These are phyloP conservation scores for Xenentodon cancila DNA, from an alignment of 2,797 vertebrate genomes.

Conservation along the genomic window DNA sequence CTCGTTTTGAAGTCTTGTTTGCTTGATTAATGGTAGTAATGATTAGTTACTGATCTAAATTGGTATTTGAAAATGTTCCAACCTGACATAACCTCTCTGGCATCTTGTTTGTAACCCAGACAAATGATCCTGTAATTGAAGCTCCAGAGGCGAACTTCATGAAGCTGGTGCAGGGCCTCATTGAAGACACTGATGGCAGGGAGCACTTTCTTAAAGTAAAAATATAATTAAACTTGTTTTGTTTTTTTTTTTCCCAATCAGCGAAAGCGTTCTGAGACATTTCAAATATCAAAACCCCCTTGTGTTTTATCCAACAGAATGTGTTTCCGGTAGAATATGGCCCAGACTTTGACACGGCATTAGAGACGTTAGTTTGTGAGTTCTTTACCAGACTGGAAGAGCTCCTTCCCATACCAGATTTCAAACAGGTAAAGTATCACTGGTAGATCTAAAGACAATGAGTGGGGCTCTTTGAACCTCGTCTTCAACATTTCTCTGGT, in stretches of 20 bases:
- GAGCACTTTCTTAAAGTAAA: conserved; percentile 80
- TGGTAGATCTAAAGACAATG: neutral
- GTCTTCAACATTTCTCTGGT: neutral
- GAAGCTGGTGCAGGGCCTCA: conserved; percentile 80
- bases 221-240: neutral
- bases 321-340: conserved; percentile 81
- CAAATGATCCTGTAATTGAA: conserved; percentile 75
- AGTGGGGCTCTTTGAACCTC: fast-evolving
- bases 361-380: conserved; percentile 78
- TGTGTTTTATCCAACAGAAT: conserved; percentile 55
- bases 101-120: conserved; percentile 47
- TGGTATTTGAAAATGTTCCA: neutral
- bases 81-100: neutral
- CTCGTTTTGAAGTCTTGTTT: no score
- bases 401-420: conserved; percentile 79
- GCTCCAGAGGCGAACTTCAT: conserved; percentile 81
- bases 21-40: neutral
- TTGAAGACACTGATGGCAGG: conserved; percentile 78
- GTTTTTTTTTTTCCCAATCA: no score
- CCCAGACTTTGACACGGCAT: conserved; percentile 77
- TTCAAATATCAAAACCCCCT: neutral
- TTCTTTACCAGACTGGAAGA: conserved; percentile 79
- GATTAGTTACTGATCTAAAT: neutral
- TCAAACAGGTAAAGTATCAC: conserved; percentile 70
- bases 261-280: no score